phyloP scores from a whole-genome alignment of 2,888 invertebrate genomes.

The Pegoplata infirma region DNA sequence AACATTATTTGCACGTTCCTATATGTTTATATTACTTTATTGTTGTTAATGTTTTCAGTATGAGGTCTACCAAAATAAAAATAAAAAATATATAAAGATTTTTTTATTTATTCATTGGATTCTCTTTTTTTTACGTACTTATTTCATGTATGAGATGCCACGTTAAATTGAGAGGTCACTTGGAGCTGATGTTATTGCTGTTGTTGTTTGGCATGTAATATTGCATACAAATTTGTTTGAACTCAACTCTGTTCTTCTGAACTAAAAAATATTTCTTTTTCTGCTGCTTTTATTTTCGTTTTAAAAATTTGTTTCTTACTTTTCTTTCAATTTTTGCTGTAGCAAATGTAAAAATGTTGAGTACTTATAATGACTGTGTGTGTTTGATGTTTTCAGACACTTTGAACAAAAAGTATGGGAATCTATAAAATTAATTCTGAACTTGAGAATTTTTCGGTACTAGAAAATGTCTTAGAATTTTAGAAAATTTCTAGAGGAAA shows the following conservation, averaged over 20 bases:
- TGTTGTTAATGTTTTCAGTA: constrained; percentile 54
- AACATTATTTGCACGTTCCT: constrained; percentile 41
- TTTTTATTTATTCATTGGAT: constrained; percentile 7
- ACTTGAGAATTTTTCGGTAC: too few species aligned
- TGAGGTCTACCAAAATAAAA: constrained; percentile 23
- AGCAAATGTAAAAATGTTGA: constrained; percentile 17
- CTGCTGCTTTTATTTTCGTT: constrained; percentile 26
- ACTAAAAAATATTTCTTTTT: constrained; percentile 22
- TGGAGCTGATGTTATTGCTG: constrained; percentile 42
- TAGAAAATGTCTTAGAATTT: too few species aligned
- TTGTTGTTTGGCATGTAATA: constrained; percentile 49
- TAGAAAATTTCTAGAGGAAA: too few species aligned
- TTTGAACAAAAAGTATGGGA: not conserved
- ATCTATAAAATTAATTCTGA: too few species aligned
- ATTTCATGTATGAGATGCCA: constrained; percentile 45
- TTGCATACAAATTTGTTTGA: constrained; percentile 60
- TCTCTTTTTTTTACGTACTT: constrained; percentile 7
- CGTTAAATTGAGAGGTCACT: constrained; percentile 77
- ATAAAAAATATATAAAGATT: constrained; percentile 7
- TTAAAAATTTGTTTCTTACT: not conserved
- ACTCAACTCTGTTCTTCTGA: constrained; percentile 32
- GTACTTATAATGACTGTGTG: constrained; percentile 39
- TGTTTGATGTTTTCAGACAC: not conserved
- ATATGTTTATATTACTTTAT: constrained; percentile 55
- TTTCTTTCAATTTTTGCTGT: constrained; percentile 15